Evolutionary conservation across 2,113 vertebrate genomes (phyloP), one percentile per base, ranked within the genome.

Genomic region (Hemichromis elongatus): DNA sequence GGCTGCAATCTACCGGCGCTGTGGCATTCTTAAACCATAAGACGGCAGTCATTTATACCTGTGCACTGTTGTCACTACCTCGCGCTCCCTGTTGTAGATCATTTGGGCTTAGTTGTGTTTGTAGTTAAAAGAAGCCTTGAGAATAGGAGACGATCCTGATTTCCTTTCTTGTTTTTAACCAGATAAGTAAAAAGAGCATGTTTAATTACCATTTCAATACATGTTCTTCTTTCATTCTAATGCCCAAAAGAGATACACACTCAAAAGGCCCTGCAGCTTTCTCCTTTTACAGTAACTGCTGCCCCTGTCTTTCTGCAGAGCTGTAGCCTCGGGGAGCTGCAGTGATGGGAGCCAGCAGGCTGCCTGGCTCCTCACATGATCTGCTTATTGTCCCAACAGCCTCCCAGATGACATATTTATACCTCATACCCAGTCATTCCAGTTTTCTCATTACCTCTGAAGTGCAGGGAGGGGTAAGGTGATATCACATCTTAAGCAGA

Each of bases 361-460:
- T 56, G 47, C 55, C 77, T 8, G 12, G n/a, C 7, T 68, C 57
- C 30, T 59, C 21, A 1, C 4, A 1, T 33, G 24, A 73, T 26
- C 24, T 33, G 52, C 42, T 57, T 42, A 42, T 28, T 88, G 53
- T 66, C 40, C 47, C 37, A 26, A 18, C 79, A 52, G 18, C 82
- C 5, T 66, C 81, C 18, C 28, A 19, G 24, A 45, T 87, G 84
- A 82, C 83, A 55, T 77, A 63, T 86, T 90, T 54, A 77, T 18
- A 53, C 40, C 68, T 66, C 6, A 40, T 2, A 89, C 35, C 89
- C 70, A 1, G 86, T 88, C 57, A 50, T 75, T 80, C 92, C 89
- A 81, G 83, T 88, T 93, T 73, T 4, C 53, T 90, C 26, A 75
- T 81, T 40, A 33, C 77, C 56, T 45, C 50, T 1, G 47, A 5